A percentile compares a stretch with the other conserved stretches of the same genome.
Evolutionary conservation across 2,113 vertebrate genomes (phyloP).

Genomic region (Emydura subglobosa): DNA sequence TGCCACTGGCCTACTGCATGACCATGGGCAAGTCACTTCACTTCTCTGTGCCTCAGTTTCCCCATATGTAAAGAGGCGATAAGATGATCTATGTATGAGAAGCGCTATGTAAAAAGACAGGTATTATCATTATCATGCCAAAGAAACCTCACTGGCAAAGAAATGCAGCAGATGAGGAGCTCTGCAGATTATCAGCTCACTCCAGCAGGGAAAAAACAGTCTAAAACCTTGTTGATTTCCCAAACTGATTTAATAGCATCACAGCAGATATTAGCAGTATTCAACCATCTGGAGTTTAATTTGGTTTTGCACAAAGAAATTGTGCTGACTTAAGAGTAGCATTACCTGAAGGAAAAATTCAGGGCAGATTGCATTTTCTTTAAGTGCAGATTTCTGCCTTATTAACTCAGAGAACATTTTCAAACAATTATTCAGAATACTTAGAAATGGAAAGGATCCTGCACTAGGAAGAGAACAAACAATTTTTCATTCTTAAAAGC

Average conservation of each 20-base stretch:
- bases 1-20: not conserved
- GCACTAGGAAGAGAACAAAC: not conserved
- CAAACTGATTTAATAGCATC: not conserved
- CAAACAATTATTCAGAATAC: not conserved
- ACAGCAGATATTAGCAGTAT: not conserved
- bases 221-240: not conserved
- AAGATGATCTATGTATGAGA: not conserved
- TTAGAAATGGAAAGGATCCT: not conserved
- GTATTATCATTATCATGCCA: not conserved
- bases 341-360: not conserved
- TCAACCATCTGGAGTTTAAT: not conserved
- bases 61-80: not conserved
- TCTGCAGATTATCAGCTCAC: not conserved
- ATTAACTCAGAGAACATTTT: not conserved
- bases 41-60: not conserved
- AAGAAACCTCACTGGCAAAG: not conserved
- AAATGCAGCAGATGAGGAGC: not conserved
- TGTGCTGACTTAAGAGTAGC: not conserved
- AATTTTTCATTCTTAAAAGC: not conserved
- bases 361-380: not conserved
- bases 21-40: not conserved
- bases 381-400: constrained; percentile 1
- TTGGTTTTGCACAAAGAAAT: not conserved
- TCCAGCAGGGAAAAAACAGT: not conserved
- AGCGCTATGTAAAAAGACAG: not conserved